A percentile compares a stretch with the other conserved stretches of the same genome.
These are phyloP conservation scores for Sericinus montela DNA, from an alignment of 2,888 invertebrate genomes.

Conservation along the genomic window DNA sequence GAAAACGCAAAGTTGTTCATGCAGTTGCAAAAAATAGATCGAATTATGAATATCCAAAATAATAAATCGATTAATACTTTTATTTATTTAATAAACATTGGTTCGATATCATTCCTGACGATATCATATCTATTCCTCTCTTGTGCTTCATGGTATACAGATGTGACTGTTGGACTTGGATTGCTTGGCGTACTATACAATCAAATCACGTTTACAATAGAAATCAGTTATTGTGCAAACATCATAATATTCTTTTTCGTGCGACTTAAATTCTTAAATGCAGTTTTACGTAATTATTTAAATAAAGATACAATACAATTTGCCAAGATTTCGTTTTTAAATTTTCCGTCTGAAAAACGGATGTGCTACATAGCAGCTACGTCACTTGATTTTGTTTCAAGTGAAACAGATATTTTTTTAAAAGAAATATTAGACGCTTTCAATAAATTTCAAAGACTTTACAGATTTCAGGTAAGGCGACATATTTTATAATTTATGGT, in stretches of 20 bases:
- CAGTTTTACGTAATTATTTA: conserved; percentile 43
- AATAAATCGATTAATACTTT: conserved; percentile 32
- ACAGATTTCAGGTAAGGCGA: conserved; percentile 28
- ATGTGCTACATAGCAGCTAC: conserved; percentile 35
- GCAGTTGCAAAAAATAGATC: conserved; percentile 49
- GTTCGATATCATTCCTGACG: conserved; percentile 20
- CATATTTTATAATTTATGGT: neutral
- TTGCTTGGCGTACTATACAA: conserved; percentile 23
- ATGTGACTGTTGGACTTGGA: conserved; percentile 5
- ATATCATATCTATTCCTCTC: conserved; percentile 19
- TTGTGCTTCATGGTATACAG: conserved; percentile 9
- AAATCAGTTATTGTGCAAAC: conserved; percentile 41
- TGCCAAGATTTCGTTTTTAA: conserved; percentile 14
- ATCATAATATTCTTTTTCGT: conserved; percentile 39
- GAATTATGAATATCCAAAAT: conserved; percentile 41
- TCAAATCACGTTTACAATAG: conserved; percentile 36
- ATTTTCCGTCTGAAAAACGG: conserved; percentile 25
- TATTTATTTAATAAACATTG: conserved; percentile 24
- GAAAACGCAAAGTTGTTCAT: conserved; percentile 43
- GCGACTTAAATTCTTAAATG: conserved; percentile 44
- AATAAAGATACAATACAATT: conserved; percentile 15
- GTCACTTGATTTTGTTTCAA: conserved; percentile 35
- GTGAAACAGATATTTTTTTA: conserved; percentile 30
- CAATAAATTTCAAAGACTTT: conserved; percentile 28
- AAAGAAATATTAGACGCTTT: conserved; percentile 31